Evolutionary conservation across 1,140 invertebrate species (phyloP), one percentile per base, ranked within the genome.

Genomic region (Cydia splendana): DNA sequence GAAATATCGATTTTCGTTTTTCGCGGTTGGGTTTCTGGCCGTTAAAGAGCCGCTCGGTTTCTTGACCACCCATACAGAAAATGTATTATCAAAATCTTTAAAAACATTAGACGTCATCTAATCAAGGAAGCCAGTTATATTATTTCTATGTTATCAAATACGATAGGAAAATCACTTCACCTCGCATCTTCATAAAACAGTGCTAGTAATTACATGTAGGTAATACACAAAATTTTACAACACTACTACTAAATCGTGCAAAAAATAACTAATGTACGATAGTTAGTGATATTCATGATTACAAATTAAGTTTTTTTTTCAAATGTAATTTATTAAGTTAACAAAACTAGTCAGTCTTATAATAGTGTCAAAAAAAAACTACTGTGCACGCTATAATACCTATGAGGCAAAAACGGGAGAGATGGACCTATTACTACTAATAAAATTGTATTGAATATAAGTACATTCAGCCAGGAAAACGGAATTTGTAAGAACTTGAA

Each of bases 321-420:
- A 12, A 45, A 45, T 45, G 42, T 45, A 45, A 45, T 34, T 45
- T 45, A 45, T 48, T 48, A 12, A 53, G 51, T 53, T n/a, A n/a
- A n/a, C n/a, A 53, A 53, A n/a, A 53, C 51, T 53, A 53, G 15
- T 53, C 51, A n/a, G 10, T 53, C 51, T n/a, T 7, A 53, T 12
- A 48, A 12, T 18, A 62, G 10, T 62, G 57, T 24, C 13, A n/a
- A 12, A 10, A 62, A 62, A 62, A 24, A 7, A 62, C 9, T 10
- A 24, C 7, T 62, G 20, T 62, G 48, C 48, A 24, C n/a, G 57
- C 53, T 57, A 57, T 18, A n/a, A 18, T 57, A 57, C 53, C 2
- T 62, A 62, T 12, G 20, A 57, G n/a, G 57, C 18, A 62, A 62
- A 62, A 18, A 10, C 57, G 57, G 57, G 57, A 62, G 57, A 62